Evolutionary conservation across 2,888 invertebrate genomes (phyloP).

Genomic region (Nemurella pictetii): DNA sequence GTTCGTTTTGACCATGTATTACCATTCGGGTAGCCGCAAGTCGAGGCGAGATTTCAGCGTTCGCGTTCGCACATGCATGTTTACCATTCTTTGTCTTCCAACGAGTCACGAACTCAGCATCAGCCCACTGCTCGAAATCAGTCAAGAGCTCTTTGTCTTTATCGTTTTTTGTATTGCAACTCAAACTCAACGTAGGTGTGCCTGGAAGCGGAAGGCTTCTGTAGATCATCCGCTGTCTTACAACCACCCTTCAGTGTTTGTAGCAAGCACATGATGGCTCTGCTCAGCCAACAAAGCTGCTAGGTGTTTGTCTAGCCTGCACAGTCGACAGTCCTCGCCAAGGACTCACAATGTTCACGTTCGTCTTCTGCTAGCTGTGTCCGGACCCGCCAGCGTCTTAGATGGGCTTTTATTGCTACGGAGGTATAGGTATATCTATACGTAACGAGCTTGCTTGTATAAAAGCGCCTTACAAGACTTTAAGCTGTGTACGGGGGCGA

Average conservation of each 20-base stretch:
- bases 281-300: not conserved
- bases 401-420: not conserved
- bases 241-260: not conserved
- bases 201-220: not conserved
- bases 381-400: too few species aligned
- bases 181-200: not conserved
- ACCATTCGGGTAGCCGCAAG: too few species aligned
- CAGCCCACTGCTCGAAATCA: not conserved
- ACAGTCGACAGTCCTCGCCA: too few species aligned
- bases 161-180: not conserved
- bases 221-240: not conserved
- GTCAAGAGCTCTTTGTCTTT: constrained; percentile 5
- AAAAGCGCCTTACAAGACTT: not conserved
- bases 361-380: too few species aligned
- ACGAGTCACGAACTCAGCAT: too few species aligned
- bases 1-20: not conserved
- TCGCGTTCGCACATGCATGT: not conserved
- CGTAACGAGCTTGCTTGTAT: not conserved
- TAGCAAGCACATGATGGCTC: too few species aligned
- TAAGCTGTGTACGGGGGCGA: not conserved
- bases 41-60: constrained; percentile 2
- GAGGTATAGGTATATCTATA: not conserved
- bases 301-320: not conserved
- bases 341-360: too few species aligned
- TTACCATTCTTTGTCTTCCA: constrained; percentile 8